Evolutionary conservation across 2,888 invertebrate genomes (phyloP), one percentile per base, ranked within the genome.

Genomic region (Panopea generosa): DNA sequence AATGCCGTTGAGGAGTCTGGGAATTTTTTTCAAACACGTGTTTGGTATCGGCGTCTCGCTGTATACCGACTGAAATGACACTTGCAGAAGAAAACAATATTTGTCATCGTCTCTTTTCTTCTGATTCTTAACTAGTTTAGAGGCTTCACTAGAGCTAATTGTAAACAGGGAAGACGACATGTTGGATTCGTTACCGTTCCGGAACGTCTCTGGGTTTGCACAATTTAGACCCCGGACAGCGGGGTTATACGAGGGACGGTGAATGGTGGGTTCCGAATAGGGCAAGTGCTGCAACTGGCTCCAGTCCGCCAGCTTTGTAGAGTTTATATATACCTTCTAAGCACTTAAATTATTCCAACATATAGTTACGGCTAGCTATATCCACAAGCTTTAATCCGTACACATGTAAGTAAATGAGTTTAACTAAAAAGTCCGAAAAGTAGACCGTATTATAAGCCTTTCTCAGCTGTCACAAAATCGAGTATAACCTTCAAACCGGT

Each of bases 1-100:
- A 65, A 91, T 90, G 16, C 89, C 90, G 65, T 91, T 90, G 22
- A 91, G 83, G 11, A 91, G 79, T 18, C 90, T 81, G 2, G 90
- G 91, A 3, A 90, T 78, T 56, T 88, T 89, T 74, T 89, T 88
- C 74, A 86, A 86, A 57, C 86, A 85, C 6, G 87, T 80, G 38
- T 86, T 84, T 0, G 91, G 89, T 52, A 90, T 83, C 27, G 85
- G 83, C 1, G 83, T 84, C 50, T 88, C 87, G 55, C 86, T 85
- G 67, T 89, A 90, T 24, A 90, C 85, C 0, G 89, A 82, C 14
- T 82, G 84, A 40, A 90, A 85, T n/a, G 83, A 86, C 1, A 90
- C 68, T 40, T 89, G 88, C 2, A 90, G 68, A n/a, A 89, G 65
- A 82, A 82, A 90, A 59, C 90, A 90, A 24, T 76, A 77, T 26